Percentiles rank a stretch among this genome's conserved stretches.
phyloP scores from a whole-genome alignment of 2,797 vertebrate genomes.

The Cyprinodon diabolis region DNA sequence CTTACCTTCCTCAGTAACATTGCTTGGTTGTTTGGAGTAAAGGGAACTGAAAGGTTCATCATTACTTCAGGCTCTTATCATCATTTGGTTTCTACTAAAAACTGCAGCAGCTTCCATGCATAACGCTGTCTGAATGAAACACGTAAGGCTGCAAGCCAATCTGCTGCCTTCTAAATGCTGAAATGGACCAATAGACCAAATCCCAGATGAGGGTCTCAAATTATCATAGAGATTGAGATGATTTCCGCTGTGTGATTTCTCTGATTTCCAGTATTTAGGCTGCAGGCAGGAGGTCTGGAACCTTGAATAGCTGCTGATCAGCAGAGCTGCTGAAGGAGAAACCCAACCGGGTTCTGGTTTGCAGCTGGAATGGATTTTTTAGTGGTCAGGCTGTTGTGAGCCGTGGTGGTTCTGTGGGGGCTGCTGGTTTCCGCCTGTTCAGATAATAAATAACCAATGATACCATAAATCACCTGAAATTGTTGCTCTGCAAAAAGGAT shows the following conservation, averaged over 20 bases:
- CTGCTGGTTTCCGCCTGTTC: slow-evolving; percentile 68
- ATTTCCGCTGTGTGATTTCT: slow-evolving; percentile 57
- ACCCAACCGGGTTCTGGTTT: slow-evolving; percentile 36
- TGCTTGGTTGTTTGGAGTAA: not conserved
- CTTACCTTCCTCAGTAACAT: not conserved
- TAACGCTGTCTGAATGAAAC: slow-evolving; percentile 28
- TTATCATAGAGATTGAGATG: slow-evolving; percentile 69
- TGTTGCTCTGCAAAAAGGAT: too few relatives aligned
- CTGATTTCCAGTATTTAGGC: slow-evolving; percentile 57
- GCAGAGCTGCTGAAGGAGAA: slow-evolving; percentile 20
- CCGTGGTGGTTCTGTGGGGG: slow-evolving; percentile 44
- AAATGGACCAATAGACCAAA: slow-evolving; percentile 38
- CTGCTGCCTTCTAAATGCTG: slow-evolving; percentile 17
- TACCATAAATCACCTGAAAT: slow-evolving; percentile 38
- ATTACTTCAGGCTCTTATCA: slow-evolving; percentile 4
- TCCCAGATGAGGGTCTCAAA: slow-evolving; percentile 47
- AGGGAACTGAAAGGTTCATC: not conserved
- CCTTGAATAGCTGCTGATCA: slow-evolving; percentile 59
- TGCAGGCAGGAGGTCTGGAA: slow-evolving; percentile 45
- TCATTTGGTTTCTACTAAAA: slow-evolving; percentile 21
- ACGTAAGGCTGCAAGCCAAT: slow-evolving; percentile 42
- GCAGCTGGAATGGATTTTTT: slow-evolving; percentile 30
- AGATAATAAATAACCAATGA: slow-evolving; percentile 75
- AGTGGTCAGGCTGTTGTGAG: not conserved
- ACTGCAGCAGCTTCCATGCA: slow-evolving; percentile 16